phyloP scores from a whole-genome alignment of 1,140 invertebrate genomes.

The Eriosoma lanigerum region DNA sequence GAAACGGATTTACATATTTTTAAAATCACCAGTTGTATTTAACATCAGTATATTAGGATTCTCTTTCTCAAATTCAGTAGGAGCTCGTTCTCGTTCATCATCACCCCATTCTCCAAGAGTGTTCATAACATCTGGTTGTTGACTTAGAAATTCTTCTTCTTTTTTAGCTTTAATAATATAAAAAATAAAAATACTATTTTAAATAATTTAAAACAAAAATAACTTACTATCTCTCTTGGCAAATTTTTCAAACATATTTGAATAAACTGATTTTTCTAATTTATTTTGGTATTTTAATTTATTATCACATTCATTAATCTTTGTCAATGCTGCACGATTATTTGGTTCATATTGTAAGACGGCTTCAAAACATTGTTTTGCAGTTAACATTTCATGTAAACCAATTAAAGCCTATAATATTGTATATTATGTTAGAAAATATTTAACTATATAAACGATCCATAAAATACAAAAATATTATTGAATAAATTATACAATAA shows the following conservation, averaged over 20 bases:
- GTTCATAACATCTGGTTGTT: conserved; percentile 71
- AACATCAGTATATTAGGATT: conserved; percentile 77
- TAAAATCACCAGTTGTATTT: conserved; percentile 69
- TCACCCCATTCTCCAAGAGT: conserved; percentile 72
- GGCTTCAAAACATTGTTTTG: conserved; percentile 76
- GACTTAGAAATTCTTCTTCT: conserved; percentile 67
- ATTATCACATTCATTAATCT: conserved; percentile 70
- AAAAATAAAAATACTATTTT: neutral
- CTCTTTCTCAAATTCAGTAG: conserved; percentile 74
- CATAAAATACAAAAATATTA: no score
- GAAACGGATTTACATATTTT: conserved; percentile 68
- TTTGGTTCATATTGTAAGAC: conserved; percentile 73
- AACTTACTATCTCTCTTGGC: conserved; percentile 69
- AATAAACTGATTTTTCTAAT: conserved; percentile 87
- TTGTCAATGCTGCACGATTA: conserved; percentile 81
- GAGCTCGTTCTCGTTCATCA: conserved; percentile 69
- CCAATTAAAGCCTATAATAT: conserved; percentile 67
- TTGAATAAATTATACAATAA: no score
- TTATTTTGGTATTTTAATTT: conserved; percentile 74
- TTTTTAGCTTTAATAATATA: conserved; percentile 61
- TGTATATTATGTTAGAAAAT: no score
- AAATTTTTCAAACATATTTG: conserved; percentile 93
- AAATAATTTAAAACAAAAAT: neutral
- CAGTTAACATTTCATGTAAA: conserved; percentile 76
- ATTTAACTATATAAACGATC: no score